Evolutionary conservation across 1,140 invertebrate species (phyloP), one percentile per base, ranked within the genome.

Genomic region (Lepidurus couesii): DNA sequence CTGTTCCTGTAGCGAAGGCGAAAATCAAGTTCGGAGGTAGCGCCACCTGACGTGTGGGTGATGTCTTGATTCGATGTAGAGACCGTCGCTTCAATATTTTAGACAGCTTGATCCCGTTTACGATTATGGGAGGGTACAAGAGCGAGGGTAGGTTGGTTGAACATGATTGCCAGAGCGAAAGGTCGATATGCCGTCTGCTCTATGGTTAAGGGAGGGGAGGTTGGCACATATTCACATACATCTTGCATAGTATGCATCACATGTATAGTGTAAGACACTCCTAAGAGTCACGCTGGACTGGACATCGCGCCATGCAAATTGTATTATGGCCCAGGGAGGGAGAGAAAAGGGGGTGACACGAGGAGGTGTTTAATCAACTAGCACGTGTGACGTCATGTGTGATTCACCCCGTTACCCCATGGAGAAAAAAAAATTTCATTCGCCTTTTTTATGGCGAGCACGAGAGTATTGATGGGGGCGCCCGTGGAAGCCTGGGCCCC

Each of bases 151-250:
- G 47, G 13, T 65, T 65, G 47, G 8, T 65, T 65, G 47, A 65
- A 13, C 13, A 65, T 6, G 8, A 65, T 21, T 13, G 47, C 21
- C 1, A 9, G 45, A 65, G 47, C 3, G 47, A 65, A 65, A 65
- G 47, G 47, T 65, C 47, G 47, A 65, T 65, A 65, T 65, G 11
- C 47, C 47, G 47, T 65, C 13, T 65, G 47, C 21, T 13, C 11
- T 21, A 7, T 7, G 47, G 26, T 26, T 26, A 26, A 1, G 26
- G 13, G 47, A n/a, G 47, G 47, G 13, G 47, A 65, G 21, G 47
- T 65, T 65, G 47, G 47, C 47, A 65, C 47, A 65, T 65, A 65
- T 65, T 65, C 47, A 65, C 47, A 65, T 65, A 65, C 47, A 65
- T 65, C 47, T 65, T n/a, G 21, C 47, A 65, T 21, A 65, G 13